Conservation (phyloP, 2,888 invertebrate genomes). For the Platycheirus rosarum region DNA sequence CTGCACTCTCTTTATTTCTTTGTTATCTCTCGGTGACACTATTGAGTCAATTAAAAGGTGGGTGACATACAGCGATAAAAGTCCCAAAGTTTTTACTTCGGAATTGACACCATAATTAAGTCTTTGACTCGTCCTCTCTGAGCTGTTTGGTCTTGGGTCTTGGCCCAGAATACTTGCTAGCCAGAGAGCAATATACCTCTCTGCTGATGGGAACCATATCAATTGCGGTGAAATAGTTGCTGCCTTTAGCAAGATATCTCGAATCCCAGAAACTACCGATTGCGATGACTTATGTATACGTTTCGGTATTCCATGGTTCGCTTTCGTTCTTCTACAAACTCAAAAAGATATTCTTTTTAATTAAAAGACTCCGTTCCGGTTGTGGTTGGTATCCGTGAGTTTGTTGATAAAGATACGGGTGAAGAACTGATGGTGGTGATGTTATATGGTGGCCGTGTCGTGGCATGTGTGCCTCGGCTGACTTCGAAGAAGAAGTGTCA, state of each 20-base stretch:
- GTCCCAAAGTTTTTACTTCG: slow-evolving; percentile 72
- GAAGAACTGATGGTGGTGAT: slow-evolving; percentile 15
- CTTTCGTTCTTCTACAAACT: neutral
- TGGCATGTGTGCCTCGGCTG: slow-evolving; percentile 28
- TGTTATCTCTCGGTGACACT: slow-evolving; percentile 70
- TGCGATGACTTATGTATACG: slow-evolving; percentile 63
- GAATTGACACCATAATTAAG: slow-evolving; percentile 73
- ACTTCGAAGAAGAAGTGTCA: slow-evolving; percentile 65
- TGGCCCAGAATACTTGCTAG: no score
- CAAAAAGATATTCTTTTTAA: slow-evolving; percentile 63
- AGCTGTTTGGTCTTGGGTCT: no score
- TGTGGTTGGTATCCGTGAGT: slow-evolving; percentile 56
- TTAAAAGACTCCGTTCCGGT: slow-evolving; percentile 64
- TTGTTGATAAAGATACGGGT: slow-evolving; percentile 47
- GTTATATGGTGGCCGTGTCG: slow-evolving; percentile 12
- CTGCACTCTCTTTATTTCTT: slow-evolving; percentile 33
- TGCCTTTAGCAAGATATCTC: slow-evolving; percentile 69
- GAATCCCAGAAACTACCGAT: slow-evolving; percentile 60
- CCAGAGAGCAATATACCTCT: no score
- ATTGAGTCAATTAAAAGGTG: slow-evolving; percentile 73
- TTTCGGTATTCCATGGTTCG: slow-evolving; percentile 23
- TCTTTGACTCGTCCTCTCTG: slow-evolving; percentile 52
- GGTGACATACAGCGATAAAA: slow-evolving; percentile 70
- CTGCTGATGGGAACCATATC: slow-evolving; percentile 16
- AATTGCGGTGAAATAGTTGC: slow-evolving; percentile 59